Evolutionary conservation across 2,113 vertebrate species (phyloP), one percentile per base, ranked within the genome.

Genomic region (Aramus guarauna): DNA sequence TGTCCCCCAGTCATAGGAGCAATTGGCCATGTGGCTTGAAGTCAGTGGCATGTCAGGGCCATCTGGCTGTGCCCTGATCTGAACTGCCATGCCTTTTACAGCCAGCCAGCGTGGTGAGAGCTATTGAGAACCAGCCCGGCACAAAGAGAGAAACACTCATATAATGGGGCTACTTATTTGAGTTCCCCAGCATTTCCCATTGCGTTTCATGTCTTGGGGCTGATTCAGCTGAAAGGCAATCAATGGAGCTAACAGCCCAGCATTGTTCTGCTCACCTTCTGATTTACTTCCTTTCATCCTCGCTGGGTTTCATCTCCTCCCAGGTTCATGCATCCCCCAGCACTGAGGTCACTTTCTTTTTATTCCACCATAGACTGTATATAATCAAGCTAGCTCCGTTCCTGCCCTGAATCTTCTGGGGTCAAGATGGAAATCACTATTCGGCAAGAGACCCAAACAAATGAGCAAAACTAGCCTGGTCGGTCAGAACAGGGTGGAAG

Each of bases 201-300:
- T 80, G 67, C 22, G 3, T 90, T 96, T 97, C 85, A 83, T 90
- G 71, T 94, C 88, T 91, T 91, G 77, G 50, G 89, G 75, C 87
- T 92, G 91, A 74, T 92, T 88, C 89, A 93, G 96, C 48, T 96
- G 91, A 96, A 97, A 97, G 80, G 91, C 92, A 97, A 96, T 97
- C 96, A 97, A 20, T 53, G 85, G 79, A 91, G 73, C 77, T 97
- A 97, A 96, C 92, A 92, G 96, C 82, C 60, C 87, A 62, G 90
- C 88, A 94, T 97, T 96, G 96, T 96, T 98, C 97, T 95, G 77
- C 83, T 96, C 94, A 94, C 94, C 94, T 92, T 97, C 95, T 96
- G 91, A 97, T 97, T 97, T 97, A 94, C 87, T 95, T 88, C 85
- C 91, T 97, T 97, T 96, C 74, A 95, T 97, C 89, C 75, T 95